These are phyloP conservation scores for Pangasianodon hypophthalmus DNA, from an alignment of 2,113 vertebrate species.

Conservation along the genomic window DNA sequence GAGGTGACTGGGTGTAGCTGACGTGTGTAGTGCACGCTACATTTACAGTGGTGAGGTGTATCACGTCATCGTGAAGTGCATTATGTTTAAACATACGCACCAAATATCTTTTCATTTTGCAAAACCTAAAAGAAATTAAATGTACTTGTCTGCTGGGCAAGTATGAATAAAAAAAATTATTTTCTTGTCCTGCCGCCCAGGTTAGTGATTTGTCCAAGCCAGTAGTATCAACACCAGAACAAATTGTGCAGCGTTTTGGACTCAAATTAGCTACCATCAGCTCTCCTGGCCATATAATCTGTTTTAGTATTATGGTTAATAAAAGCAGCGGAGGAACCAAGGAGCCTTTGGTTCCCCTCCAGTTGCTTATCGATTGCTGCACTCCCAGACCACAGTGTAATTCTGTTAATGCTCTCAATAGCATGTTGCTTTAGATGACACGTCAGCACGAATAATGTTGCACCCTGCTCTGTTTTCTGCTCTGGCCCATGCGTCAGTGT, in stretches of 20 bases:
- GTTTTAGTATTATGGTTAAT: neutral
- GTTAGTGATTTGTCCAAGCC: neutral
- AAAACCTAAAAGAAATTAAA: neutral
- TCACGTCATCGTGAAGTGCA: neutral
- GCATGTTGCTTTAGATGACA: conserved; percentile 44
- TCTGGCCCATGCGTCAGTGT: conserved; percentile 60
- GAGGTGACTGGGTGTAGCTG: neutral
- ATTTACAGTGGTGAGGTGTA: neutral
- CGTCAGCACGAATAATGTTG: conserved; percentile 55
- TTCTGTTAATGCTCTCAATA: conserved; percentile 19
- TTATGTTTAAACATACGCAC: neutral
- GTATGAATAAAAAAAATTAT: neutral
- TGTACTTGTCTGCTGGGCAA: neutral
- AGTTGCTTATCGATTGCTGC: neutral
- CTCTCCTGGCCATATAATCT: neutral
- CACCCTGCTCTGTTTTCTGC: conserved; percentile 60
- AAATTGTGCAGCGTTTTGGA: neutral
- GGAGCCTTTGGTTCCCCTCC: neutral
- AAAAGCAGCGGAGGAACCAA: neutral
- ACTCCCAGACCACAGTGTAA: neutral
- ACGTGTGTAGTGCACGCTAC: neutral
- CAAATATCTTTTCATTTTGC: neutral
- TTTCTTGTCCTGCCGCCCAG: neutral
- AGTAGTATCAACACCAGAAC: neutral
- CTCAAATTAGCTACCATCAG: no score